Conservation (phyloP, 2,113 vertebrate species). For the Gasterosteus nipponicus region DNA sequence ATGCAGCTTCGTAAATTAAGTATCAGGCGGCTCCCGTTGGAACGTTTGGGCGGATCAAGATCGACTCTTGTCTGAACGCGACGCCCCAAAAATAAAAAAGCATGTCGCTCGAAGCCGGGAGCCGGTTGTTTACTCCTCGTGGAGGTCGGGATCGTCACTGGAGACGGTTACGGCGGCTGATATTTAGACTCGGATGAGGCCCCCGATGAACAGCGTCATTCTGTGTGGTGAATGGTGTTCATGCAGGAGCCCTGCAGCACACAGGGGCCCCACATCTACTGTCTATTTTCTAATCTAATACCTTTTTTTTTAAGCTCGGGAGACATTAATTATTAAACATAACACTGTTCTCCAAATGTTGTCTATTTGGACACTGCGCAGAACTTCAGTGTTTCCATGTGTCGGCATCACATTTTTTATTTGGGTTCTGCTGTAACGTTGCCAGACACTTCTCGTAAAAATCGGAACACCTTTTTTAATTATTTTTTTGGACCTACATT, state of each 20-base stretch:
- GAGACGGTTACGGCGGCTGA: constrained; percentile 30
- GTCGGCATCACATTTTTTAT: not conserved
- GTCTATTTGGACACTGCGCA: not conserved
- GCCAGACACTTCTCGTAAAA: not conserved
- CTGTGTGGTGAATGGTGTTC: not conserved
- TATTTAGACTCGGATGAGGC: constrained; percentile 41
- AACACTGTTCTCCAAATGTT: not conserved
- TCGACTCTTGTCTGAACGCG: constrained; percentile 49
- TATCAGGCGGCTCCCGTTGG: constrained; percentile 36
- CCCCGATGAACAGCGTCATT: constrained; percentile 10
- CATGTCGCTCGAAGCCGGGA: constrained; percentile 12
- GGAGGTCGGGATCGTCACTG: constrained; percentile 17
- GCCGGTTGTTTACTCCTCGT: constrained; percentile 17
- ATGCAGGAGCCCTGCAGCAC: not conserved
- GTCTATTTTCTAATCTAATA: not conserved
- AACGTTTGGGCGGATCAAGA: constrained; percentile 33
- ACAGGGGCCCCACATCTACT: not conserved
- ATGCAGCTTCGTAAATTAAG: constrained; percentile 57
- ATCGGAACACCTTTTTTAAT: not conserved
- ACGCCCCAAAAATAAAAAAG: constrained; percentile 41
- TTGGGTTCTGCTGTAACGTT: not conserved
- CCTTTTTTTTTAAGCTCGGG: too few relatives aligned
- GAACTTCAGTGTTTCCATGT: not conserved
- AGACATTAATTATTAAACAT: not conserved
- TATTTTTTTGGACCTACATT: too few relatives aligned